A percentile compares a stretch with the other conserved stretches of the same genome.
Conservation (phyloP, 2,113 vertebrate species). For the Girardinichthys multiradiatus region DNA sequence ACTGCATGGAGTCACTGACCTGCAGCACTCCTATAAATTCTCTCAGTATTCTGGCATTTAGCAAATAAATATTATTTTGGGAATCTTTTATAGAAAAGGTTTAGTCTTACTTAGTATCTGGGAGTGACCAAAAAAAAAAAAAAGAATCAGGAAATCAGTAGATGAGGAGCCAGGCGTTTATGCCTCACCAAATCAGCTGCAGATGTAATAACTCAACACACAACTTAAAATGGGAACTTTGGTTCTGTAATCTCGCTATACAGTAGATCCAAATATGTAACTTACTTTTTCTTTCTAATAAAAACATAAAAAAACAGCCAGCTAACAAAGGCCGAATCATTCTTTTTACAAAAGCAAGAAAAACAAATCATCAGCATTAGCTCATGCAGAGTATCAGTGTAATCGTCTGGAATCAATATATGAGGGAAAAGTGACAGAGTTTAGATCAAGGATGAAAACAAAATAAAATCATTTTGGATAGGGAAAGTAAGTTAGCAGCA, state of each 20-base stretch:
- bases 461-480: constrained; percentile 26
- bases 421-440: constrained; percentile 45
- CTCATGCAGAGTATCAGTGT: constrained; percentile 36
- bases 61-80: too few relatives aligned
- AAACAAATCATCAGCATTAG: neutral
- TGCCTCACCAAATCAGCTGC: neutral
- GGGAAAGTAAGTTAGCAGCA: constrained; percentile 48
- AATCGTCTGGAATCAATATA: constrained; percentile 16
- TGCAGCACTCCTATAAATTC: too few relatives aligned
- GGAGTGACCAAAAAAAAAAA: too few relatives aligned
- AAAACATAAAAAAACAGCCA: neutral
- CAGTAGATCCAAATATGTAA: too few relatives aligned
- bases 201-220: neutral
- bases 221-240: neutral
- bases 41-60: too few relatives aligned
- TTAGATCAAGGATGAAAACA: constrained; percentile 17
- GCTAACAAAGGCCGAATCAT: neutral
- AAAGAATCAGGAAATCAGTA: neutral
- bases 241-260: neutral
- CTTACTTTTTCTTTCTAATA: neutral
- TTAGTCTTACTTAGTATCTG: too few relatives aligned
- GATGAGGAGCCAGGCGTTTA: neutral
- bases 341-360: neutral
- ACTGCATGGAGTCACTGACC: too few relatives aligned
- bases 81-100: too few relatives aligned